Base-by-base conservation (phyloP, 1,140 invertebrate genomes). In the Bombus confusus region DNA sequence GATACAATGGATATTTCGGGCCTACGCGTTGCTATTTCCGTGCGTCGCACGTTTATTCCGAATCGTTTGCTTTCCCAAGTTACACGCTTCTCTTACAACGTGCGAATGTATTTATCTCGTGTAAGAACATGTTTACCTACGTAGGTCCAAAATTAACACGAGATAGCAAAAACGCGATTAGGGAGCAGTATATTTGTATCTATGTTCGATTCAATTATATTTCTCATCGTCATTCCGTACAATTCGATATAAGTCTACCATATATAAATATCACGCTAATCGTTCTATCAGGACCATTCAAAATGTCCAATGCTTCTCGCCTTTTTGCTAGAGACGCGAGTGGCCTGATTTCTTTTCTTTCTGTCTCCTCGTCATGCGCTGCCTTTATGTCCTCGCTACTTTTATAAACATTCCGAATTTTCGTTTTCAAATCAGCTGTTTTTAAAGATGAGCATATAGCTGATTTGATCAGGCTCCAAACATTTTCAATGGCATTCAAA, bases 1-100 rank as follows among this genome's bases (percentile, higher is more conserved):
- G 77, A 87, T 87, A 66, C 57, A 75, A 85, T 43, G 83, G 47
- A 69, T 92, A 92, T 92, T 92, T 92, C 64, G 22, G 76, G 81
- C 64, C 66, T 15, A 74, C 74, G 77, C 39, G 37, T 34, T 72
- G 76, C 89, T 92, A 92, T 91, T 92, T 87, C 79, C 69, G 57
- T 72, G 64, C 82, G 69, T 73, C 78, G 76, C 64, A 37, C 22
- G 83, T 72, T 68, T 91, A 91, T 92, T 91, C 83, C 87, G 83
- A 73, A 85, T 66, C 68, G 39, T 41, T 77, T 85, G 79, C 85
- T 90, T 90, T 85, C 86, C 85, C 83, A 85, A 80, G 80, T 82
- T 62, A 39, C 57, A 43, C 43, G 22, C 47, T 47, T 28, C 22
- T 18, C 43, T 18, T 62, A 47, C 41, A 57, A 39, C 74, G 69